Conservation (phyloP, 1,140 invertebrate species). For the Heliconius hewitsoni region DNA sequence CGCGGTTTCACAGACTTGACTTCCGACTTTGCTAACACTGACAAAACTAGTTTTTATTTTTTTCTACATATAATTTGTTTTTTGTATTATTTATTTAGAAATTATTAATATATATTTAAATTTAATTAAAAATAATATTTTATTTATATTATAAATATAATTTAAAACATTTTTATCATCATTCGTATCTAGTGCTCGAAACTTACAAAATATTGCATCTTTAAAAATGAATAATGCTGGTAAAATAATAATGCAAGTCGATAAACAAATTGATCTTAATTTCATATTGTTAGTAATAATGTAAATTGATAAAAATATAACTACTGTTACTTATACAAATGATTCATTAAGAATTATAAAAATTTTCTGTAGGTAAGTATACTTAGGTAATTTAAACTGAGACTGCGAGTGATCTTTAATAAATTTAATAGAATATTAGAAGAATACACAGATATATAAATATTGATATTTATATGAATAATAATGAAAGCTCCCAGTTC, state of each 20-base stretch:
- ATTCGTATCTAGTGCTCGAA: neutral
- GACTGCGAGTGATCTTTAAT: too few relatives aligned
- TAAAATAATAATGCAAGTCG: neutral
- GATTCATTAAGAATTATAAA: too few relatives aligned
- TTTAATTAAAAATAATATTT: neutral
- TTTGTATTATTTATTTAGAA: neutral
- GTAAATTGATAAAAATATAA: neutral
- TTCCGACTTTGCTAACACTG: slow-evolving; percentile 34
- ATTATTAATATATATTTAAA: too few relatives aligned
- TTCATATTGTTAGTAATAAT: neutral
- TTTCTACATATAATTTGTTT: neutral
- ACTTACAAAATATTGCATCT: neutral
- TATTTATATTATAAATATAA: neutral
- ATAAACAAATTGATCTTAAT: neutral
- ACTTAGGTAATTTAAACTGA: too few relatives aligned
- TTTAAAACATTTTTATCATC: neutral
- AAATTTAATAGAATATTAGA: too few relatives aligned
- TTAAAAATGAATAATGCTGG: neutral
- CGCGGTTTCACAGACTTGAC: slow-evolving; percentile 51
- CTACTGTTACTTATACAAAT: neutral
- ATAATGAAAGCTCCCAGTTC: too few relatives aligned
- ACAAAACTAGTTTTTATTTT: neutral
- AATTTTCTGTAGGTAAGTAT: too few relatives aligned
- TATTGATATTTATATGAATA: too few relatives aligned
- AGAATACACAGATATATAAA: too few relatives aligned